phyloP scores from a whole-genome alignment of 2,888 invertebrate species.

The Daptonema setosum region DNA sequence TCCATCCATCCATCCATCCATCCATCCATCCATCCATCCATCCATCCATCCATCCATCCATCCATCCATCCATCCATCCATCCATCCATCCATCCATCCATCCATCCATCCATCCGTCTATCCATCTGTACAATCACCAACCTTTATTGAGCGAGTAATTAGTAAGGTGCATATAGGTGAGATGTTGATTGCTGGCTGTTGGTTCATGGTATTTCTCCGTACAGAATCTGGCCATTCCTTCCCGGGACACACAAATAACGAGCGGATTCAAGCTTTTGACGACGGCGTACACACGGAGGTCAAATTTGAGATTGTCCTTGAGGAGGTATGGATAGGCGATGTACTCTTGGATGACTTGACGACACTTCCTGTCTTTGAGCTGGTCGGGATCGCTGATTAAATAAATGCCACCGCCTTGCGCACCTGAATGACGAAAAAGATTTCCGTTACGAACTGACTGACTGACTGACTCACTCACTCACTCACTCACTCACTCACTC shows the following conservation, averaged over 20 bases:
- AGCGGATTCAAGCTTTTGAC: constrained; percentile 31
- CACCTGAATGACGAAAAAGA: constrained; percentile 14
- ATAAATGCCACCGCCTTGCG: constrained; percentile 35
- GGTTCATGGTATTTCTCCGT: constrained; percentile 32
- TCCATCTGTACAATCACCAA: too few species aligned
- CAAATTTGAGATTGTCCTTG: constrained; percentile 32
- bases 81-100: too few species aligned
- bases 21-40: too few species aligned
- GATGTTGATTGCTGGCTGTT: constrained; percentile 29
- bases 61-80: too few species aligned
- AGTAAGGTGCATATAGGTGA: constrained; percentile 34
- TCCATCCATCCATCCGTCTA: too few species aligned
- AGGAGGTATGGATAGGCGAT: constrained; percentile 18
- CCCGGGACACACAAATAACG: constrained; percentile 26
- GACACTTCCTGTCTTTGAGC: constrained; percentile 21
- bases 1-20: too few species aligned
- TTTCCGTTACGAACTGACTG: too few species aligned
- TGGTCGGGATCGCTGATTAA: constrained; percentile 30
- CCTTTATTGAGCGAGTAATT: constrained; percentile 36
- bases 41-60: too few species aligned
- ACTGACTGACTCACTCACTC: too few species aligned
- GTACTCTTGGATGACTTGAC: constrained; percentile 26
- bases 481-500: too few species aligned
- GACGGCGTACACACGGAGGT: constrained; percentile 33
- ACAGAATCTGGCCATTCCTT: constrained; percentile 33